Base-by-base conservation (phyloP, 2,797 vertebrate species). In the Acridotheres tristis region DNA sequence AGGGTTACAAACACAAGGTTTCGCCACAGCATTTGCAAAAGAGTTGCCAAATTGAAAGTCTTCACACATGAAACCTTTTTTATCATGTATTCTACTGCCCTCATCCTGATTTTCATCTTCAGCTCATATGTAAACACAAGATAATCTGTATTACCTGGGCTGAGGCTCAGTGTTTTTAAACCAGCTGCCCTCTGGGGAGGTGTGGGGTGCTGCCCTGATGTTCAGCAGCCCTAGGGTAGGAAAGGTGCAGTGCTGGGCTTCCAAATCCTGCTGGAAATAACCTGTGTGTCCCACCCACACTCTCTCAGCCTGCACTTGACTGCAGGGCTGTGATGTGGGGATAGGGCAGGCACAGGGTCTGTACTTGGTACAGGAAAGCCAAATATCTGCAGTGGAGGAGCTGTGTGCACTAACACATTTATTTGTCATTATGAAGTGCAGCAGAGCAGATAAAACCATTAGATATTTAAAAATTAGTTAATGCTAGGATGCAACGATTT, bases 391-490 rank as follows among this genome's bases (percentile, higher is more conserved):
- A 20, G n/a, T 15, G 62, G 85, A 68, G 61, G 32, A 50, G 57
- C 89, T 77, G 43, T 50, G 78, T 55, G 36, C 6, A 16, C 73
- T 65, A 73, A 91, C 88, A 85, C 90, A 74, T 95, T 96, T 87
- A 91, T 92, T 96, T 94, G 92, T 83, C 93, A 89, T 97, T 97
- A 96, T 68, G 62, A 86, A 97, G 93, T 88, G 94, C 96, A 94
- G 81, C 92, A 90, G 97, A 97, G 95, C 91, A 96, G 94, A 89
- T 82, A 96, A 94, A 91, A 88, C 90, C 85, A 90, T 86, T 66
- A 95, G 88, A 76, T 96, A 92, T 76, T 96, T 94, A 94, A 97
- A 96, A 97, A 97, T 95, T 90, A 96, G 93, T 95, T 96, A 96
- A 96, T 96, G 94, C 88, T 91, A 94, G 95, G 88, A 95, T 94